Percentiles rank a stretch among this genome's conserved stretches.
These are phyloP conservation scores for Siphamia tubifer DNA, from an alignment of 2,113 vertebrate species.

Conservation along the genomic window DNA sequence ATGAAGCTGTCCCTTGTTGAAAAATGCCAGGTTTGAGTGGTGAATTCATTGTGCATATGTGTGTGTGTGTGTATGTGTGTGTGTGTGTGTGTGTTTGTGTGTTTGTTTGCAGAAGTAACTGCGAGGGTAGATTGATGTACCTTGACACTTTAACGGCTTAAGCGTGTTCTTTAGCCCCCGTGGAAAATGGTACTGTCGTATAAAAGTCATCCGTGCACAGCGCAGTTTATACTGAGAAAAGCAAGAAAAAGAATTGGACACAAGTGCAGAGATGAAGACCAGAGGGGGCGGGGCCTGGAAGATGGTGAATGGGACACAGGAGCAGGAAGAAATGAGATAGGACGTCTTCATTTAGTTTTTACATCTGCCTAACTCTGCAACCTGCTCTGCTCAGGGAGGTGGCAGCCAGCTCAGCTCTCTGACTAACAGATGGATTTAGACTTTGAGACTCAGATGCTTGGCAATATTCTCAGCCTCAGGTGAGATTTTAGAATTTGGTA, in stretches of 20 bases:
- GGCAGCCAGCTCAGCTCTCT: constrained; percentile 31
- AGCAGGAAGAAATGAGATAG: constrained; percentile 49
- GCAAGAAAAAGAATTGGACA: constrained; percentile 21
- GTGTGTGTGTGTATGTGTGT: background rate
- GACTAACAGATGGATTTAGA: constrained; percentile 56
- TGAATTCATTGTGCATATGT: background rate
- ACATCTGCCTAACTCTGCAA: constrained; percentile 49
- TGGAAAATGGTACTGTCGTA: constrained; percentile 64
- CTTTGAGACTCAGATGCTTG: constrained; percentile 42
- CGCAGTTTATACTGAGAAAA: constrained; percentile 29
- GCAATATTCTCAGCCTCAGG: constrained; percentile 60
- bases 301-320: constrained; percentile 2
- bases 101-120: constrained; percentile 15
- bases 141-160: constrained; percentile 66
- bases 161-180: constrained; percentile 56
- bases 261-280: too few relatives aligned
- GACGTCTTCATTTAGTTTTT: constrained; percentile 68
- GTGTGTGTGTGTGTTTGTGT: background rate
- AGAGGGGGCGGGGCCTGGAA: background rate
- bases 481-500: constrained; percentile 57
- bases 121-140: constrained; percentile 42
- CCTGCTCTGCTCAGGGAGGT: constrained; percentile 36
- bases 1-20: constrained; percentile 12
- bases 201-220: constrained; percentile 58
- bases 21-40: constrained; percentile 31